phyloP scores from a whole-genome alignment of 2,888 invertebrate species.

The Tridacna gigas region DNA sequence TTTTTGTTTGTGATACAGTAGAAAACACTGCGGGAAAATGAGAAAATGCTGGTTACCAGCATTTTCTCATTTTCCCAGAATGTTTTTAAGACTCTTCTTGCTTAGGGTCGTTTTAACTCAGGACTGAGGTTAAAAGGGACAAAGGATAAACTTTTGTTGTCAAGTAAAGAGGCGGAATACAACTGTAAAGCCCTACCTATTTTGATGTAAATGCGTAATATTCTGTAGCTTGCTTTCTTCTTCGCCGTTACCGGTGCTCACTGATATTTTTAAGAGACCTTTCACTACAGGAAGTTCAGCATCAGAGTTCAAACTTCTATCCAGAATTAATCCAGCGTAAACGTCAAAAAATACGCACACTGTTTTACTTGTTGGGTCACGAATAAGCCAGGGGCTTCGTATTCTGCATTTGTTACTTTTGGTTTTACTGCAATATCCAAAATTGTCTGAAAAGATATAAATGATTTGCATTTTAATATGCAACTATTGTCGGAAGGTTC shows the following conservation, averaged over 20 bases:
- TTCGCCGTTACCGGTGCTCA: slow-evolving; percentile 7
- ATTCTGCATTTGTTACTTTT: not conserved
- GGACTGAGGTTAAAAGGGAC: too few relatives aligned
- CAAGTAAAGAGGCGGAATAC: too few relatives aligned
- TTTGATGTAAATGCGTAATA: slow-evolving; percentile 8
- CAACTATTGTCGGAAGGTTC: too few relatives aligned
- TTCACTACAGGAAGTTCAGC: not conserved
- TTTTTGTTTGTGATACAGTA: too few relatives aligned
- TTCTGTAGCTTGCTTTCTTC: slow-evolving; percentile 4
- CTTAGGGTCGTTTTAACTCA: too few relatives aligned
- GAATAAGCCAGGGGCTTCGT: slow-evolving; percentile 10
- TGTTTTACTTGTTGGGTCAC: not conserved
- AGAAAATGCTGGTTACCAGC: too few relatives aligned
- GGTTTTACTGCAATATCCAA: slow-evolving; percentile 6
- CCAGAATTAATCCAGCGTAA: not conserved
- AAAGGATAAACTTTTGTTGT: too few relatives aligned
- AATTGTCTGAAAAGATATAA: slow-evolving; percentile 6
- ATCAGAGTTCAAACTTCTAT: not conserved
- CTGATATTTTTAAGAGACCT: slow-evolving; percentile 2
- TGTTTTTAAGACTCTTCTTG: too few relatives aligned
- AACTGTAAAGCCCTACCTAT: not conserved
- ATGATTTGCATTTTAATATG: too few relatives aligned
- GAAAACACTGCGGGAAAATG: too few relatives aligned
- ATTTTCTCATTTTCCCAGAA: too few relatives aligned
- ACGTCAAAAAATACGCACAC: slow-evolving; percentile 18